Evolutionary conservation across 2,797 vertebrate species (phyloP).

Genomic region (Telmatherina bonti): DNA sequence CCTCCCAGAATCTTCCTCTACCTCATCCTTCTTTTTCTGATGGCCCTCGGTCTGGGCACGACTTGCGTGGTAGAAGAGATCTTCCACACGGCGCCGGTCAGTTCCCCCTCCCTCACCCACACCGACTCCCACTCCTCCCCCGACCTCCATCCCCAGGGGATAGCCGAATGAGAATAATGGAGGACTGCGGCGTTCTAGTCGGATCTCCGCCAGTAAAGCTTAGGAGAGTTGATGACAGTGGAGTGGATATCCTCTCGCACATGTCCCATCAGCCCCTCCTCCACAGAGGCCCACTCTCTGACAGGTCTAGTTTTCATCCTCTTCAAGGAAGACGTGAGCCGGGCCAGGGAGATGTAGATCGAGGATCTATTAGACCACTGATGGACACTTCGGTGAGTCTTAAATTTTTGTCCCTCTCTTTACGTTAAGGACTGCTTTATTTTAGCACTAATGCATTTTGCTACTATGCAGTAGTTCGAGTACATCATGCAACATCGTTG

Average conservation of each 20-base stretch:
- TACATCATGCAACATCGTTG: neutral
- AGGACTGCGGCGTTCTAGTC: slow-evolving; percentile 66
- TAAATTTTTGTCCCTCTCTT: neutral
- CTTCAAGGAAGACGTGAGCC: slow-evolving; percentile 62
- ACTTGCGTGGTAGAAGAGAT: slow-evolving; percentile 69
- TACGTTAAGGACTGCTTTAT: neutral
- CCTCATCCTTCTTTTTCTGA: slow-evolving; percentile 67
- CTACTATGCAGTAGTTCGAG: neutral
- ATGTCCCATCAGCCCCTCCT: slow-evolving; percentile 61
- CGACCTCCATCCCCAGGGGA: slow-evolving; percentile 60
- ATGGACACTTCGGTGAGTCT: slow-evolving; percentile 85
- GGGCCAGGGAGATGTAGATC: slow-evolving; percentile 75
- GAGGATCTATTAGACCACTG: slow-evolving; percentile 82
- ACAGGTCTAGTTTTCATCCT: slow-evolving; percentile 66
- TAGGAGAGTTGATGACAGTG: slow-evolving; percentile 65
- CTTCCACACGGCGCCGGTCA: slow-evolving; percentile 41
- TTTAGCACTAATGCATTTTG: too few relatives aligned
- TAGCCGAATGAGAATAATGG: slow-evolving; percentile 64
- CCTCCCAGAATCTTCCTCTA: slow-evolving; percentile 50
- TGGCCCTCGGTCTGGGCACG: slow-evolving; percentile 53
- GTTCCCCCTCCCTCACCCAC: slow-evolving; percentile 53
- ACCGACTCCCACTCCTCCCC: slow-evolving; percentile 44
- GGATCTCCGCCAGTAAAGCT: slow-evolving; percentile 75
- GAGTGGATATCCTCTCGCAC: slow-evolving; percentile 48
- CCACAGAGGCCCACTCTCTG: slow-evolving; percentile 61